phyloP scores from a whole-genome alignment of 2,888 invertebrate species.

The Brachyptera putata region DNA sequence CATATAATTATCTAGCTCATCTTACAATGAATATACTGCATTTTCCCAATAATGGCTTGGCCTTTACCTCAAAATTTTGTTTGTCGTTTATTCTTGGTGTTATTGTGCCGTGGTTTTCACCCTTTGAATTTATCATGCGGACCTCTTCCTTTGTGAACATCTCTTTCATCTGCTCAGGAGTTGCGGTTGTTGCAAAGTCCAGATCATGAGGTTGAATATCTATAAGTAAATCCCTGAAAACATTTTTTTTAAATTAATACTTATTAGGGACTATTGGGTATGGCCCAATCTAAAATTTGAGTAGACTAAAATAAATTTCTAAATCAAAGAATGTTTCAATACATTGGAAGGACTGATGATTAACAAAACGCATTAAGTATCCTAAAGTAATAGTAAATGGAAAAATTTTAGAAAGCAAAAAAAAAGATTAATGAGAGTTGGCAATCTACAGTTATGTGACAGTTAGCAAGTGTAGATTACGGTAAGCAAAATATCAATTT shows the following conservation, averaged over 20 bases:
- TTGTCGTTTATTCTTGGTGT: slow-evolving; percentile 92
- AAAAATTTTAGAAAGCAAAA: too few relatives aligned
- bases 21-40: too few relatives aligned
- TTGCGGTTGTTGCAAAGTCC: slow-evolving; percentile 97
- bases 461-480: too few relatives aligned
- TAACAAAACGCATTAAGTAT: too few relatives aligned
- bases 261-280: background rate
- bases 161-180: slow-evolving; percentile 91
- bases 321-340: background rate
- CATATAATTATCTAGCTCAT: too few relatives aligned
- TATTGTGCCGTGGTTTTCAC: slow-evolving; percentile 94
- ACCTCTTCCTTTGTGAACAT: slow-evolving; percentile 83
- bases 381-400: too few relatives aligned
- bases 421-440: too few relatives aligned
- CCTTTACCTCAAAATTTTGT: slow-evolving; percentile 86
- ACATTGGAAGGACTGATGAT: too few relatives aligned
- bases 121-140: slow-evolving; percentile 86
- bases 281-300: background rate
- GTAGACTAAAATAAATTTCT: background rate
- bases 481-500: too few relatives aligned
- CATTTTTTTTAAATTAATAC: background rate
- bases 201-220: slow-evolving; percentile 79
- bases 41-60: background rate
- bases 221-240: slow-evolving; percentile 69
- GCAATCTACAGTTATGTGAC: too few relatives aligned